These are phyloP conservation scores for Strigamia transsilvanica DNA, from an alignment of 2,888 invertebrate species.

Conservation along the genomic window DNA sequence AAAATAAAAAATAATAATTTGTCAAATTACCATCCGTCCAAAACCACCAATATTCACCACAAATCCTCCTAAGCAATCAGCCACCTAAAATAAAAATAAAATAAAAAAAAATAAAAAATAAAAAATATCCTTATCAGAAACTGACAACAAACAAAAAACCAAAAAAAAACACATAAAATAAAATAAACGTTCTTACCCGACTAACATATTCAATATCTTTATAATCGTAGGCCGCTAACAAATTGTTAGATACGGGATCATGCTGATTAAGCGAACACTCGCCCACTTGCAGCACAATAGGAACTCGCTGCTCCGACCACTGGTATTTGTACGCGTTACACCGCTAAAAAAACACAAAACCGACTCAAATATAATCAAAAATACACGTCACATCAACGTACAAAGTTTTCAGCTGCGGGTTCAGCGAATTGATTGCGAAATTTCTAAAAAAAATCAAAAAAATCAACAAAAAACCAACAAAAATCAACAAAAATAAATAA, in stretches of 20 bases:
- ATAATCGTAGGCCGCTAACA: slow-evolving; percentile 83
- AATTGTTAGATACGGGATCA: slow-evolving; percentile 83
- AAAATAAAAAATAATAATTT: no score
- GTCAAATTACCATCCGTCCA: slow-evolving; percentile 74
- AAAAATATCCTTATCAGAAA: slow-evolving; percentile 12
- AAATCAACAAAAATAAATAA: no score
- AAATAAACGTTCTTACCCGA: slow-evolving; percentile 59
- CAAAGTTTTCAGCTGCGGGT: slow-evolving; percentile 60
- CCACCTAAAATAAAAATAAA: slow-evolving; percentile 74
- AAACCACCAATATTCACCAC: slow-evolving; percentile 91
- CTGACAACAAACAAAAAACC: neutral
- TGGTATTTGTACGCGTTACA: slow-evolving; percentile 94
- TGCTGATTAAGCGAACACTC: slow-evolving; percentile 90
- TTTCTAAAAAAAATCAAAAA: slow-evolving; percentile 72
- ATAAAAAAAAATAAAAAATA: slow-evolving; percentile 32
- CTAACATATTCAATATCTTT: slow-evolving; percentile 84
- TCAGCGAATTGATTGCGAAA: slow-evolving; percentile 64
- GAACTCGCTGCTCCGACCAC: slow-evolving; percentile 92
- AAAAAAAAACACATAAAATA: neutral
- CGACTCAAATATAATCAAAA: neutral
- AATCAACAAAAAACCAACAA: slow-evolving; percentile 57
- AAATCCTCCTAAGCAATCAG: slow-evolving; percentile 91
- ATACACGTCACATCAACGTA: slow-evolving; percentile 57
- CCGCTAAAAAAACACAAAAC: slow-evolving; percentile 68
- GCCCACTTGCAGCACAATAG: slow-evolving; percentile 89